Conservation (phyloP, 2,888 invertebrate species). For the Geotrupes spiniger region DNA sequence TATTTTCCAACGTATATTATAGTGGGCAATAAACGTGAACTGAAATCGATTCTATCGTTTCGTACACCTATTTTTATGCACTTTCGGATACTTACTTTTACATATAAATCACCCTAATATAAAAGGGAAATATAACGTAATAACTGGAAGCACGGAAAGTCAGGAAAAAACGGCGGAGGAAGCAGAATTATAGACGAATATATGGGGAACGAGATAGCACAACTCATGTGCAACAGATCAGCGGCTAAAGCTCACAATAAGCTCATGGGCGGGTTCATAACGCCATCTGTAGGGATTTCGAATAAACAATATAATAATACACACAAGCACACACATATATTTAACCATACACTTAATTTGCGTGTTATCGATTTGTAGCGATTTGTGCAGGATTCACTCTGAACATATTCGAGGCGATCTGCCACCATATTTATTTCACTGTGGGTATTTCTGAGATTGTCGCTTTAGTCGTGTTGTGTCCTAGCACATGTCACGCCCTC, state of each 20-base stretch:
- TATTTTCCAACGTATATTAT: constrained; percentile 3
- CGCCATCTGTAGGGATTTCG: too few relatives aligned
- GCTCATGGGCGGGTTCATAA: too few relatives aligned
- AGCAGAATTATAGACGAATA: constrained; percentile 21
- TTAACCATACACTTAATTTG: too few relatives aligned
- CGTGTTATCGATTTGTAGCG: too few relatives aligned
- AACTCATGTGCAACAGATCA: constrained; percentile 24
- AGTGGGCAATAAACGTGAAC: constrained; percentile 9
- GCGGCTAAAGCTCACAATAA: too few relatives aligned
- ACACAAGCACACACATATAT: too few relatives aligned
- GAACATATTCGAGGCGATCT: too few relatives aligned
- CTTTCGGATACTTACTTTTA: constrained; percentile 9
- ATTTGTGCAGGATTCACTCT: too few relatives aligned
- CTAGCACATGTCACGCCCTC: constrained; percentile 33
- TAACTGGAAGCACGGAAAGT: constrained; percentile 11
- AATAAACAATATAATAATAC: too few relatives aligned
- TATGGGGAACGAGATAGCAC: constrained; percentile 18
- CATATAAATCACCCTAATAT: constrained; percentile 10
- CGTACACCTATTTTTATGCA: constrained; percentile 12
- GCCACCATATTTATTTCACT: constrained; percentile 27
- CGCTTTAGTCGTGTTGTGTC: constrained; percentile 12
- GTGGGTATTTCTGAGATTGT: constrained; percentile 25
- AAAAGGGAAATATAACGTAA: constrained; percentile 4
- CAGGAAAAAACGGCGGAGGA: constrained; percentile 15
- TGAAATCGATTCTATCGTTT: constrained; percentile 12